A percentile compares a stretch with the other conserved stretches of the same genome.
Evolutionary conservation across 2,113 vertebrate species (phyloP).

Genomic region (Egretta garzetta): DNA sequence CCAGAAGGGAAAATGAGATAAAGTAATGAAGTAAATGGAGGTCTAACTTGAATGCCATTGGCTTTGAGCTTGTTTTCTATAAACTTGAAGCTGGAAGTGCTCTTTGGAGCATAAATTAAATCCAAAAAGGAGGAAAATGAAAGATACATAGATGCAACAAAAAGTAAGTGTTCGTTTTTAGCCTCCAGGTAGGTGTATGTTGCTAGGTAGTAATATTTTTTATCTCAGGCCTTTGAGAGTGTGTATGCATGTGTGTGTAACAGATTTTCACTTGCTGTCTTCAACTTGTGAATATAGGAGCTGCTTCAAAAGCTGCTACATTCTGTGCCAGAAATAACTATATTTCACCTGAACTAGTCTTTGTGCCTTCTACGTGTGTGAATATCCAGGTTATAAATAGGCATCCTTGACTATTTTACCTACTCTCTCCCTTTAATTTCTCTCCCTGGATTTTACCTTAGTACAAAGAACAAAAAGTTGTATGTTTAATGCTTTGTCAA

Average conservation of each 20-base stretch:
- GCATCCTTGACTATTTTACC: not conserved
- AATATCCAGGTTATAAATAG: not conserved
- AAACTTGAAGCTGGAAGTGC: not conserved
- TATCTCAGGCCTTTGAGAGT: not conserved
- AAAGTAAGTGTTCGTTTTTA: not conserved
- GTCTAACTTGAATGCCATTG: not conserved
- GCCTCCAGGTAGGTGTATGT: not conserved
- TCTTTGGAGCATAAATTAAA: not conserved
- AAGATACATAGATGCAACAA: not conserved
- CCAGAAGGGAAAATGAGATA: constrained; percentile 6
- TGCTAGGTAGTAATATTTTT: not conserved
- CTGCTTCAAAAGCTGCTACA: not conserved
- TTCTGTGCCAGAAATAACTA: not conserved
- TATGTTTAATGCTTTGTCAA: not conserved
- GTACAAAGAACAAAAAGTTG: not conserved
- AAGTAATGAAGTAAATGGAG: not conserved
- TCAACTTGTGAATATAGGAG: not conserved
- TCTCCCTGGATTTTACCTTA: not conserved
- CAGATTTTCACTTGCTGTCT: constrained; percentile 13
- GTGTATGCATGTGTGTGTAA: not conserved
- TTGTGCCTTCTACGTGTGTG: not conserved
- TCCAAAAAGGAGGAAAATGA: not conserved
- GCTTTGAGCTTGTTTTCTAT: not conserved
- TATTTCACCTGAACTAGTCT: not conserved
- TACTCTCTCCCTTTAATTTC: not conserved